Base-by-base conservation (phyloP, 2,888 invertebrate species). In the Eupithecia inturbata region DNA sequence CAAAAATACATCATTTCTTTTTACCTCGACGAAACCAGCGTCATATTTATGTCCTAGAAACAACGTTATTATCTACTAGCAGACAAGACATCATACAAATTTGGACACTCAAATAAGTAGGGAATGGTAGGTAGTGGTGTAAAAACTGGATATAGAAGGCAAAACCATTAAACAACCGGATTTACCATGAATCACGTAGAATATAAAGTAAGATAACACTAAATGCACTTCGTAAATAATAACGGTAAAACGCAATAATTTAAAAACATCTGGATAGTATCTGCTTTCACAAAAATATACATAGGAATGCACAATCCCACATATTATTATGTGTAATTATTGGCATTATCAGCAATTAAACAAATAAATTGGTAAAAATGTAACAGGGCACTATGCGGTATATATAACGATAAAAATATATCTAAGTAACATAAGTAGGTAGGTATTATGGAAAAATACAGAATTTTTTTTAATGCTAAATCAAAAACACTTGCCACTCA, bases 11-110 rank as follows among this genome's bases (percentile, higher is more conserved):
- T 76, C 64, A 49, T 73, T 74, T 74, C 68, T 67, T 73, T 80
- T 78, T 76, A 71, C 68, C 72, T 74, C 68, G 86, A 87, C 85
- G 84, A 82, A 78, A 79, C 85, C 87, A 85, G 86, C 86, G 83
- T 79, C 85, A 82, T 85, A 83, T 84, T 84, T 84, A 82, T 82
- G 82, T 76, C 77, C 71, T 74, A 71, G 10, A 31, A 71, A 63
- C 16, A 33, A 33, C 10, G 36, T 64, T 36, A 64, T 62, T 62
- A 28, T 28, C 28, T 33, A 49, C 68, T 71, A 73, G 62, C 45
- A 60, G 64, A 76, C 33, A 70, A 60, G 7, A 28, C 63, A 26
- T 49, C 57, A n/a, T 16, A 19, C 4, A 45, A 45, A 1, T 45
- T 53, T 67, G 41, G 31, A 67, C 53, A 72, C 33, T 31, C 74